A percentile compares a stretch with the other conserved stretches of the same genome.
These are phyloP conservation scores for Willowsia nigromaculata DNA, from an alignment of 2,888 invertebrate species.

Conservation along the genomic window DNA sequence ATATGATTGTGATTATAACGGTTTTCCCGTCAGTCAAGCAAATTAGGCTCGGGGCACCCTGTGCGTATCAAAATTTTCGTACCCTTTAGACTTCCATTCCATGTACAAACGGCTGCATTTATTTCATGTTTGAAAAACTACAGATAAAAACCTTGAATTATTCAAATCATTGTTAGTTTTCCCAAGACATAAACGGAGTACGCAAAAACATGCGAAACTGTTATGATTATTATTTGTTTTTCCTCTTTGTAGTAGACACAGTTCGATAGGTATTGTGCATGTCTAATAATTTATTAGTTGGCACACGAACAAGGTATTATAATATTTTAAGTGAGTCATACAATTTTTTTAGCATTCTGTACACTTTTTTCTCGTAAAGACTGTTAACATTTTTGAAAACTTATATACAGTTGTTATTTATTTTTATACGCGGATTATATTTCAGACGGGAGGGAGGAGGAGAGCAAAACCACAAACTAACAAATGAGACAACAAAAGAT, in stretches of 20 bases:
- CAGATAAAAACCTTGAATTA: background rate
- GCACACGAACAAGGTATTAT: background rate
- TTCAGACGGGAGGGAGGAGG: slow-evolving; percentile 1
- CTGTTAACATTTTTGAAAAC: background rate
- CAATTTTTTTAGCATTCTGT: background rate
- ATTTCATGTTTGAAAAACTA: too few species aligned
- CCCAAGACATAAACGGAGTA: background rate
- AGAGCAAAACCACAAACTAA: background rate
- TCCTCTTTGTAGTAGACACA: background rate
- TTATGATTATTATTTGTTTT: background rate
- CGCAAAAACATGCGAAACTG: too few species aligned
- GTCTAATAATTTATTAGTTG: slow-evolving; percentile 11
- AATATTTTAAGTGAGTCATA: background rate
- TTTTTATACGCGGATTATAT: slow-evolving; percentile 8
- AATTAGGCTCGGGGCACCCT: too few species aligned
- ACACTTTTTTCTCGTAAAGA: background rate
- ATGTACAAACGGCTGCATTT: too few species aligned
- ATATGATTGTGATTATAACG: too few species aligned
- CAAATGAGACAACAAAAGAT: background rate
- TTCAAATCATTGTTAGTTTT: too few species aligned
- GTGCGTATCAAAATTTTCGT: background rate
- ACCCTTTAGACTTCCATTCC: too few species aligned
- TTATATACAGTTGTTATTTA: background rate
- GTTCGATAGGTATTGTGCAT: background rate
- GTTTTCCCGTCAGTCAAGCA: too few species aligned